Evolutionary conservation across 2,888 invertebrate species (phyloP), one percentile per base, ranked within the genome.

Genomic region (Drosophila rellima): DNA sequence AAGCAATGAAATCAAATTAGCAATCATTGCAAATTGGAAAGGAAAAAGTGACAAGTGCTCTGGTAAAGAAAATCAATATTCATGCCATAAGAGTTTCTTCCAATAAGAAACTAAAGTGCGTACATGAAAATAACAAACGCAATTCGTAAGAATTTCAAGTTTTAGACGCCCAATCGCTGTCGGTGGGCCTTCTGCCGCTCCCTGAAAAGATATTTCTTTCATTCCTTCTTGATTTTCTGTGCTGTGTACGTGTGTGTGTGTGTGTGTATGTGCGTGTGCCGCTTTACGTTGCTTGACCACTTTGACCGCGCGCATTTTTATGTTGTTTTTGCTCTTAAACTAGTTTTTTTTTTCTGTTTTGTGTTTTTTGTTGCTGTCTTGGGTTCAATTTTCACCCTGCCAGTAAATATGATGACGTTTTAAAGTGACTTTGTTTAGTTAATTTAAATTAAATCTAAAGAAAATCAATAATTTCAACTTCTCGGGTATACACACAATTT

Each of bases 221-320:
- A 63, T 74, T 63, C 50, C 61, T 71, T 72, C 54, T 63, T 67
- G 31, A 15, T 67, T 63, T 52, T 56, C 39, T 72, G n/a, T 45
- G 31, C n/a, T 31, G 55, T 39, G 18, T 40, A 29, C 29, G 29
- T 33, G 40, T 50, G 35, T 40, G 40, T 44, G 33, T 42, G 15
- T 35, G 2, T 51, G 60, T 33, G 51, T 59, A 39, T 35, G 61
- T 59, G 69, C 40, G 51, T 71, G 74, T 74, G 74, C 72, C 72
- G 77, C 68, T 60, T 71, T 67, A 83, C 89, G 88, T 90, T 82
- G 89, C 82, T 89, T 89, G 82, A 89, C 87, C 80, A 88, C 90
- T 86, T 90, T 84, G 71, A 74, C 75, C 87, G 79, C 87, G 89
- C 90, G 86, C 73, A 79, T 83, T 82, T 88, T 82, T 40, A 52